These are phyloP conservation scores for Hormaphis cornu DNA, from an alignment of 1,140 invertebrate species.

Conservation along the genomic window DNA sequence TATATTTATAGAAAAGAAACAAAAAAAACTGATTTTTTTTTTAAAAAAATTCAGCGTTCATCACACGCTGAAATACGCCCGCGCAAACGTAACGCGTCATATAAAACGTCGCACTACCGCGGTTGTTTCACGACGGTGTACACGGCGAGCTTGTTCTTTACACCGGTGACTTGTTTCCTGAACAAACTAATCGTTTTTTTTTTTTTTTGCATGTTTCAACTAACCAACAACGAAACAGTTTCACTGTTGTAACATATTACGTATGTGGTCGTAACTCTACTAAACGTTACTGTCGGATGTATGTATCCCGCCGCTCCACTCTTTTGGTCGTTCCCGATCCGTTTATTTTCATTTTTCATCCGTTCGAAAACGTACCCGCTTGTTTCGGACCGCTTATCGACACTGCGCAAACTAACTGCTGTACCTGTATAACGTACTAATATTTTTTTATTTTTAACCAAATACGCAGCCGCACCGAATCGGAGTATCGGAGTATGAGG, in stretches of 20 bases:
- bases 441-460: background rate
- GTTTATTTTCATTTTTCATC: too few relatives aligned
- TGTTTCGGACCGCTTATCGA: too few relatives aligned
- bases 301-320: too few relatives aligned
- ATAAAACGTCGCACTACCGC: background rate
- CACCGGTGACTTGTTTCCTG: slow-evolving; percentile 13
- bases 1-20: too few relatives aligned
- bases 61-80: background rate
- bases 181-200: background rate
- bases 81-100: background rate
- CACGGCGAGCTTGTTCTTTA: slow-evolving; percentile 9
- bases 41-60: too few relatives aligned
- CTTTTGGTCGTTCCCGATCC: too few relatives aligned
- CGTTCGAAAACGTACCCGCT: too few relatives aligned
- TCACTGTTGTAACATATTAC: too few relatives aligned
- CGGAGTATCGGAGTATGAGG: background rate
- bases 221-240: too few relatives aligned
- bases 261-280: too few relatives aligned
- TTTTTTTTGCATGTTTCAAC: background rate
- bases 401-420: too few relatives aligned
- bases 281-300: too few relatives aligned
- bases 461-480: background rate
- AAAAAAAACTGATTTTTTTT: background rate
- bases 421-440: background rate
- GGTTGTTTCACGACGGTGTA: background rate